Conservation (phyloP, 2,888 invertebrate species). For the Branchipolynoe longqiensis region DNA sequence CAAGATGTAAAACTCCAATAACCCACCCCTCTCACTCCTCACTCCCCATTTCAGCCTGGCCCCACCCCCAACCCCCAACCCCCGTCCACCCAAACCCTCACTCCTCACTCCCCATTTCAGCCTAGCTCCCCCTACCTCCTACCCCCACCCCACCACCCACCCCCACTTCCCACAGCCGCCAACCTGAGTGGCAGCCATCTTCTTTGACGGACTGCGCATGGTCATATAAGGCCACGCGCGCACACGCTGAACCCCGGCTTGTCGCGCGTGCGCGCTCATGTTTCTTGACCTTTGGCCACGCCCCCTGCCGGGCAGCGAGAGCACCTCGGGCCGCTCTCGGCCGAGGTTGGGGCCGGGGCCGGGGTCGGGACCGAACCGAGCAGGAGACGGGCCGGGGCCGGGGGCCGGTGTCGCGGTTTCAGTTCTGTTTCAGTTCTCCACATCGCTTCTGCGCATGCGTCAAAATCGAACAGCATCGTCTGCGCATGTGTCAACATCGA, state of each 20-base stretch:
- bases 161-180: neutral
- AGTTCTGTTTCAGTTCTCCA: no score
- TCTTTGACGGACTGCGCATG: no score
- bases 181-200: neutral
- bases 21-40: neutral
- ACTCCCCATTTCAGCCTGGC: neutral
- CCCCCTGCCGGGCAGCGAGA: no score
- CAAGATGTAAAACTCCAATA: no score
- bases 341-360: no score
- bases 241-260: neutral
- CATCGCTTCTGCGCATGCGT: no score
- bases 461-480: no score
- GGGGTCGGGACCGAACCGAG: no score
- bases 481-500: no score
- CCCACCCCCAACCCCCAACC: neutral
- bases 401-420: no score
- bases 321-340: no score
- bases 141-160: neutral
- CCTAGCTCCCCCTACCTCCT: neutral
- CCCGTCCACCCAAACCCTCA: neutral
- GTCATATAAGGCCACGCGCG: slow-evolving; percentile 50
- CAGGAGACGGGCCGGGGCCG: no score
- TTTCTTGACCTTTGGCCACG: slow-evolving; percentile 19
- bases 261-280: slow-evolving; percentile 38
- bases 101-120: neutral